Evolutionary conservation across 2,797 vertebrate genomes (phyloP).

Genomic region (Acomys russatus): DNA sequence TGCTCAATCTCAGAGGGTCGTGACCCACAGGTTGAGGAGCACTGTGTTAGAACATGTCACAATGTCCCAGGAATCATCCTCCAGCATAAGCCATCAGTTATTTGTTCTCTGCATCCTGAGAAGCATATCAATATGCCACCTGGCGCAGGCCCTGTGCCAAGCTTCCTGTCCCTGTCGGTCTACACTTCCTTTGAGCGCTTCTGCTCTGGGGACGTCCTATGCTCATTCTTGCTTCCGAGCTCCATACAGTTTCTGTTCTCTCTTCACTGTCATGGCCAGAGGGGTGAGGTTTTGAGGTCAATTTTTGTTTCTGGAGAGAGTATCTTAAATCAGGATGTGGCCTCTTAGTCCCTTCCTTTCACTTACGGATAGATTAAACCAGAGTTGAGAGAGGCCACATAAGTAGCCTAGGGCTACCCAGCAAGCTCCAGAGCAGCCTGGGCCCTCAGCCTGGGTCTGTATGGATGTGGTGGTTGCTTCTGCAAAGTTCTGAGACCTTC

Average conservation of each 20-base stretch:
- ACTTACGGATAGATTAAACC: background rate
- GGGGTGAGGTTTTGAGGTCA: background rate
- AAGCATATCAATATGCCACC: background rate
- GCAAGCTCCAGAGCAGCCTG: background rate
- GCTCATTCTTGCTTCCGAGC: accelerated
- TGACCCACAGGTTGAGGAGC: background rate
- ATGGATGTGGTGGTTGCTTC: background rate
- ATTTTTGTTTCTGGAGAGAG: background rate
- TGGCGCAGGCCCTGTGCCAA: no score
- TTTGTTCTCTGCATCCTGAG: background rate
- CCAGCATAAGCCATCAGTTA: background rate
- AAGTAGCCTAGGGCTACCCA: background rate
- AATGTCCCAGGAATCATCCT: accelerated
- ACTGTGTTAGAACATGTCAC: background rate
- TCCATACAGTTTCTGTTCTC: background rate
- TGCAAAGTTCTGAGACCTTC: background rate
- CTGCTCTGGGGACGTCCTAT: background rate
- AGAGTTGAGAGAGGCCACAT: background rate
- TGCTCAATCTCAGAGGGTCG: background rate
- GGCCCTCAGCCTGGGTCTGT: background rate
- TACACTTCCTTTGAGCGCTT: background rate
- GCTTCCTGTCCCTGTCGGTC: background rate
- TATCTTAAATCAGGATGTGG: background rate
- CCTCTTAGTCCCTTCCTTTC: background rate
- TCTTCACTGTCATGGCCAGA: background rate